Evolutionary conservation across 1,140 invertebrate species (phyloP).

Genomic region (Sinella curviseta): DNA sequence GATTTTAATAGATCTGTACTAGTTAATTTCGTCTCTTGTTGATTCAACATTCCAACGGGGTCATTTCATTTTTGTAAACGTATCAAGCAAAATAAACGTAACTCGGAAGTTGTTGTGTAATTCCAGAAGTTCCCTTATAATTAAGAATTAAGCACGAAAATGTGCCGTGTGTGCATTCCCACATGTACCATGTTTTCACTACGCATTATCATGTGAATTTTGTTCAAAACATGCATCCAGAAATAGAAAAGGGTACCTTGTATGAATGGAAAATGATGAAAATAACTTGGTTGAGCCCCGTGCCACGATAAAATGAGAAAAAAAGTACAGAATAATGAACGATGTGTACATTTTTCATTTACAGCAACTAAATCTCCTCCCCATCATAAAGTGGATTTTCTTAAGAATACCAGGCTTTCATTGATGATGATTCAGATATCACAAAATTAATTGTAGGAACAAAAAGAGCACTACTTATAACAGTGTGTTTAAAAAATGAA

Average conservation of each 20-base stretch:
- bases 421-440: neutral
- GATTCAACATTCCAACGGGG: no score
- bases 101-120: constrained; percentile 14
- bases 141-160: no score
- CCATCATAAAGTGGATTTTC: neutral
- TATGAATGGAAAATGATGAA: no score
- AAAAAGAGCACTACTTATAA: neutral
- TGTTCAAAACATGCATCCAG: no score
- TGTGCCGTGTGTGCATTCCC: no score
- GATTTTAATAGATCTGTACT: no score
- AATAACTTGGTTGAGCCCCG: no score
- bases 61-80: neutral
- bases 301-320: neutral
- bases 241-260: no score
- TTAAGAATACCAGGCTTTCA: neutral
- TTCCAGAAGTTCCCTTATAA: neutral
- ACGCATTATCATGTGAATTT: no score
- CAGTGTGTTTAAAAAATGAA: neutral
- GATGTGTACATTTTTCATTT: neutral
- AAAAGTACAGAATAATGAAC: neutral
- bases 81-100: constrained; percentile 14
- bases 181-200: no score
- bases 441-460: neutral
- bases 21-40: neutral
- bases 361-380: constrained; percentile 5